Base-by-base conservation (phyloP, 1,140 invertebrate species). In the Lysiphlebus fabarum region DNA sequence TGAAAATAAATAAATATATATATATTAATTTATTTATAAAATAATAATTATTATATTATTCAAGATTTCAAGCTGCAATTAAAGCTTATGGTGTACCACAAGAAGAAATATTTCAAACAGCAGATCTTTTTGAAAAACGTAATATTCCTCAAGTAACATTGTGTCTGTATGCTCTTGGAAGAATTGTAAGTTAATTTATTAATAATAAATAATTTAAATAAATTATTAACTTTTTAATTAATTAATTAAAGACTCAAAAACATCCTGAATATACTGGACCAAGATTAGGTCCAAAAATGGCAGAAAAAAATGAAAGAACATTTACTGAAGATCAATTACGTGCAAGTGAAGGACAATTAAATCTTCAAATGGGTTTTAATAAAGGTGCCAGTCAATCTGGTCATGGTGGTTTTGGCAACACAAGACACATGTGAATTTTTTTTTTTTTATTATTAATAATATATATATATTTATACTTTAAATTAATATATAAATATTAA, bases 101-200 rank as follows among this genome's bases (percentile, higher is more conserved):
- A 70, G 92, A 96, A 74, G 96, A 99, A 83, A 94, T 98, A 67
- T 99, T 99, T 85, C 96, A 99, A 81, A 98, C 96, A 0, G 95
- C 96, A 38, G 96, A 98, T 83, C 82, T 99, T 6, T 99, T 96
- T 74, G 96, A 99, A 76, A 89, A 87, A 72, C 87, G 96, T 68
- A 98, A 99, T 82, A 95, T 99, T 78, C 86, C 93, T 56, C 94
- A 97, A 86, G 96, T 99, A 44, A 93, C 93, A 1, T 83, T 95
- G 45, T 94, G 91, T 69, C 80, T 97, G 12, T 94, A 93, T 68
- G 85, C 94, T 4, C 82, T 97, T 43, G 93, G 88, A 26, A 86
- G 94, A 82, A 87, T 92, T 59, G 94, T 97, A 84, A 90, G 91
- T 53, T 56, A 8, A 49, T 56, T 53, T 49, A 56, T 57, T 8